These are phyloP conservation scores for Allygus modestus DNA, from an alignment of 2,888 invertebrate genomes.

Conservation along the genomic window DNA sequence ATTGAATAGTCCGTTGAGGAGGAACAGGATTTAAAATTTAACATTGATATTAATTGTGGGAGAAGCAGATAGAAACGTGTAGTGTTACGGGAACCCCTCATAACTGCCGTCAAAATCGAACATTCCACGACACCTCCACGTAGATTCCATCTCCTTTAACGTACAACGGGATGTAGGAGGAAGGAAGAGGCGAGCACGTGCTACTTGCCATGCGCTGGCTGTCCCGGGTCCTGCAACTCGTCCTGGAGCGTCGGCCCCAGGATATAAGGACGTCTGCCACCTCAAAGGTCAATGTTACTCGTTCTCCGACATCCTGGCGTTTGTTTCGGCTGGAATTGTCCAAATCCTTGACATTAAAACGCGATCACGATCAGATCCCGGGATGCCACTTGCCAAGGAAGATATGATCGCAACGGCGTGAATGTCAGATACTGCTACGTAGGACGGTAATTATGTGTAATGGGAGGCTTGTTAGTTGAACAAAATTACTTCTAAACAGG, in stretches of 20 bases:
- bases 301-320: not conserved
- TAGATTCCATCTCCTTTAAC: not conserved
- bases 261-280: not conserved
- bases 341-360: constrained; percentile 30
- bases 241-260: constrained; percentile 5
- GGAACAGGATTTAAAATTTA: too few relatives aligned
- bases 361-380: constrained; percentile 16
- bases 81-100: not conserved
- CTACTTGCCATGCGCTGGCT: constrained; percentile 7
- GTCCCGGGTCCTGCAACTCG: not conserved
- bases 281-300: constrained; percentile 35
- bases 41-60: too few relatives aligned
- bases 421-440: not conserved
- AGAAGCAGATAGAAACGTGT: not conserved
- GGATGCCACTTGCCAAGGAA: not conserved
- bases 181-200: constrained; percentile 35
- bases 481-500: not conserved
- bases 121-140: too few relatives aligned
- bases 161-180: not conserved
- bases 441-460: not conserved
- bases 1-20: too few relatives aligned
- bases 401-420: constrained; percentile 18
- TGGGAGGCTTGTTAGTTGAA: not conserved
- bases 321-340: constrained; percentile 22
- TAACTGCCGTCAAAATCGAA: too few relatives aligned